Base-by-base conservation (phyloP, 2,888 invertebrate genomes). In the Lamellibrachia columna region DNA sequence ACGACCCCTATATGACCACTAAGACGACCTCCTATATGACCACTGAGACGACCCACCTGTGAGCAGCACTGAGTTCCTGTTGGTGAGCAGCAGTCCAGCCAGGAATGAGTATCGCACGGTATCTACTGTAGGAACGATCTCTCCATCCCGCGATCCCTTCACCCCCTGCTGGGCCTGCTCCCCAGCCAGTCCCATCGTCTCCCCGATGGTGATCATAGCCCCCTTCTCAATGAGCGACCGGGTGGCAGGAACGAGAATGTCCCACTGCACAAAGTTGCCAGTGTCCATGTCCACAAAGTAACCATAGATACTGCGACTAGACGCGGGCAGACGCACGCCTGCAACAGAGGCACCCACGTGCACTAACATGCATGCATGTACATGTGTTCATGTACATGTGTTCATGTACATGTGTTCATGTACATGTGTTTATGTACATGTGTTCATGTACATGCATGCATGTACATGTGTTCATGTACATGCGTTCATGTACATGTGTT, bases 271-370 rank as follows among this genome's bases (percentile, higher is more conserved):
- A 95, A 96, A 96, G 94, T 94, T 95, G 40, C 96, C 96, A 15
- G 95, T 95, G 93, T 96, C 96, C 95, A 96, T 95, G 94, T 96
- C 96, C 52, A 96, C 95, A 94, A 96, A 96, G 94, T 96, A 96
- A 93, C 96, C 95, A 94, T 96, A 96, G 91, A 96, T 96, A 91
- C 95, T 95, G 90, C 95, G 94, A 93, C 95, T 95, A 11, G 96
- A 96, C 53, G 96, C 95, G 11, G 96, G 96, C 40, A 96, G 94
- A 55, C 96, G 94, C 28, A 96, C 95, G 93, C 96, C 96, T 96
- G 94, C 55, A 93, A 53, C 4, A 40, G 40, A 40, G 40, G 40
- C 40, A 40, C 40, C 40, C 40, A 40, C 40, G 1, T 40, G 40
- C 40, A 40, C 40, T 40, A 40, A 40, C 40, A 40, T 40, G 40